Evolutionary conservation across 23 tunicate species (phyloP), one percentile per base, ranked within the genome.

Genomic region (Oikopleura dioica): DNA sequence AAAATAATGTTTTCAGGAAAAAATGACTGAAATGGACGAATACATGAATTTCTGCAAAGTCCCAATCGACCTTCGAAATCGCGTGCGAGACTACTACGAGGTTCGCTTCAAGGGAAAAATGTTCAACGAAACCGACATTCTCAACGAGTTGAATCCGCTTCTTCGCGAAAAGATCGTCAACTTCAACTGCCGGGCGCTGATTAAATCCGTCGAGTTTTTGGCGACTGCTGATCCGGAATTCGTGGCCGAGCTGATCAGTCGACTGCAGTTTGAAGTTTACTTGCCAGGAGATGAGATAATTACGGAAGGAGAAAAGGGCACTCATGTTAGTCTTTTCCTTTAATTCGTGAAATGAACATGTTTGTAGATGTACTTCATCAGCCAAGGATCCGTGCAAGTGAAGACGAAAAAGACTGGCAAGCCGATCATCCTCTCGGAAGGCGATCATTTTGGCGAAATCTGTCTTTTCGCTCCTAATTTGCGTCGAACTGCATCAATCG

Each of bases 281-380:
- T 94, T 83, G 50, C 88, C 87, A n/a, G 76, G 79, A 75, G 72
- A 63, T 63, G 26, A 63, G 51, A 94, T 94, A 26, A 81, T 94
- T 0, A 76, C 82, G 38, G 99, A 94, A 81, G 95, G 99, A 1
- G 34, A 81, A 28, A 37, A 69, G 0, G 99, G 99, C 38, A 94
- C 82, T 44, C 84, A 83, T n/a, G n/a, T n/a, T n/a, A n/a, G n/a
- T n/a, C n/a, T n/a, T n/a, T n/a, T n/a, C n/a, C n/a, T n/a, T n/a
- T n/a, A n/a, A n/a, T n/a, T n/a, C n/a, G n/a, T n/a, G n/a, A n/a
- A n/a, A n/a, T n/a, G n/a, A n/a, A n/a, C n/a, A n/a, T n/a, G n/a
- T n/a, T n/a, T n/a, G n/a, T n/a, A n/a, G 76, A 94, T 94, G 99
- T 94, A 86, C 77, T 94, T 94, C 77, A 86, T 94, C n/a, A 94